Evolutionary conservation across 2,888 invertebrate species (phyloP), one percentile per base, ranked within the genome.

Genomic region (Zootermopsis nevadensis): DNA sequence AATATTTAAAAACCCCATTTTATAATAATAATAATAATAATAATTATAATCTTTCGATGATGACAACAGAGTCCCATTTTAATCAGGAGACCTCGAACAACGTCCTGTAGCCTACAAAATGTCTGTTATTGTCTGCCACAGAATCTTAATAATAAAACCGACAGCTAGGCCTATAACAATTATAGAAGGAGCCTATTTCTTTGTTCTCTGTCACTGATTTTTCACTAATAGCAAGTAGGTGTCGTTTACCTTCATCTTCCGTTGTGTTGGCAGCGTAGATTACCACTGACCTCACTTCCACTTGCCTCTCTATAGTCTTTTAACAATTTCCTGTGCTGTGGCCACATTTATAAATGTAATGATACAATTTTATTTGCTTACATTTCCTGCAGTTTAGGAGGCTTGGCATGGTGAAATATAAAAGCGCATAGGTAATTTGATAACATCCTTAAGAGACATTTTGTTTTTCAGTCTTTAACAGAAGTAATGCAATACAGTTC

Each of bases 121-220:
- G 55, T 66, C 60, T 27, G n/a, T 79, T 79, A 79, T 79, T 79
- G 79, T 79, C 79, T 66, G 79, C 79, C 79, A 79, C 79, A 79
- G 79, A 66, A 24, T 60, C 60, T 66, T 79, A 35, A 38, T 55
- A 77, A 31, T 77, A 55, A 77, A 77, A 79, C 60, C 66, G 79
- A 79, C 66, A 79, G 35, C 79, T 79, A n/a, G n/a, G n/a, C n/a
- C n/a, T n/a, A 79, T 66, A 79, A 79, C 79, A 79, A 38, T 74
- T 74, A 74, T n/a, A 74, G 35, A 22, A 74, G 74, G 74, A 74
- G 35, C 74, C 33, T 1, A 33, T 69, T 69, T 33, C 10, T 30
- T 69, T 2, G 33, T 33, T 69, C 33, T n/a, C 8, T 35, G 22
- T 74, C 74, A 74, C 42, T 74, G 38, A 30, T 30, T 60, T n/a